Percentiles rank a stretch among this genome's conserved stretches.
Evolutionary conservation across 92 coral and sea anemone species (phyloP).

Genomic region (Bergia puertoricense): DNA sequence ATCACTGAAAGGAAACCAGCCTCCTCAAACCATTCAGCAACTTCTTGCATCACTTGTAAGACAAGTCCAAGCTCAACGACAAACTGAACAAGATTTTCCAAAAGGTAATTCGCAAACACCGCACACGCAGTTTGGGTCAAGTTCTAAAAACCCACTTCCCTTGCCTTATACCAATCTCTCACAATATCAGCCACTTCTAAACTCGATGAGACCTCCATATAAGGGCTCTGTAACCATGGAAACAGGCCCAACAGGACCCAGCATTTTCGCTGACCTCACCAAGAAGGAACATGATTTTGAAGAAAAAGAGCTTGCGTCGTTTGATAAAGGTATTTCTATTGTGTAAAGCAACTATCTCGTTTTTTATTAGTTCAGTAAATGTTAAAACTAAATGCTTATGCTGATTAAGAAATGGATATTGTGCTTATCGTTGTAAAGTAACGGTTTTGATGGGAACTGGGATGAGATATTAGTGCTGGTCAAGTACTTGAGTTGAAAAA

Average conservation of each 20-base stretch:
- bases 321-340: constrained; percentile 24
- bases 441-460: too few species aligned
- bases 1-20: background rate
- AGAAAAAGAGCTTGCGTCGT: constrained; percentile 17
- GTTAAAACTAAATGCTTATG: too few species aligned
- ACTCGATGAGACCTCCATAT: background rate
- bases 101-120: background rate
- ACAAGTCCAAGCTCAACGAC: constrained; percentile 18
- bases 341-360: background rate
- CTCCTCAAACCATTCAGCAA: constrained; percentile 12
- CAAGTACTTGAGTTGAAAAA: too few species aligned
- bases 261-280: background rate
- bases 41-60: constrained; percentile 21
- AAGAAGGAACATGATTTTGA: constrained; percentile 24
- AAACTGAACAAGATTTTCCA: constrained; percentile 32
- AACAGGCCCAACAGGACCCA: background rate
- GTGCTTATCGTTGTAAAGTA: too few species aligned
- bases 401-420: too few species aligned
- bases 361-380: too few species aligned
- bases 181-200: background rate
- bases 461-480: too few species aligned
- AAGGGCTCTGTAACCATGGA: background rate
- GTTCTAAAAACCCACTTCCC: background rate
- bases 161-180: background rate
- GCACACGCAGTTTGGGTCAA: background rate